Base-by-base conservation (phyloP, 2,113 vertebrate genomes). In the Campylomormyrus tamandua region DNA sequence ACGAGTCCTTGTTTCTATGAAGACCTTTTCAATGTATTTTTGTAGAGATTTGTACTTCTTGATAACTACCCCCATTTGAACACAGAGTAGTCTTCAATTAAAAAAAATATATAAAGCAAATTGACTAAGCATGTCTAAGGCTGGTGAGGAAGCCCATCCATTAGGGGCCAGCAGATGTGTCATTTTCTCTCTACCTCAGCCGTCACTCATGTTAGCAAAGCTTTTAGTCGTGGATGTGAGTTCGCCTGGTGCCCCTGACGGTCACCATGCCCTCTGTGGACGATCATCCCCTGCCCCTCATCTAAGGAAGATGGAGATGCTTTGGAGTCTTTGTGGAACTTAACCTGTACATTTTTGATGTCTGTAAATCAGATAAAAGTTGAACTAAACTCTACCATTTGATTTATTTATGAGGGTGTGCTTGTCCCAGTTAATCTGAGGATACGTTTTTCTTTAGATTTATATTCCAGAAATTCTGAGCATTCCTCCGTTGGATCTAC, bases 21-120 rank as follows among this genome's bases (percentile, higher is more conserved):
- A 80, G 74, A 42, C 35, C 27, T 83, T 83, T 56, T 35, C 49
- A 0, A 24, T 74, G 21, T 27, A 49, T 49, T 87, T 90, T 87
- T 90, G 46, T 87, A 87, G 13, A 66, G 27, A 31, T 90, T 83
- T 88, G 19, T 62, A 85, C 42, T 45, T 85, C 8, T 66, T 31
- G 62, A 70, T 13, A 85, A n/a, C 6, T 45, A 31, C 52, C 35
- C 42, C 24, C 10, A 70, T 80, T 80, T 70, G 66, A n/a, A 50
- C 87, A 19, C 39, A n/a, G 42, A 70, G 27, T 42, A 48, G 56
- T 56, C 39, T 88, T 39, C 35, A 39, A 42, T 39, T 8, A 42
- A 42, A 80, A 21, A 80, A 80, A 39, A 80, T 4, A 7, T 4
- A 11, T 31, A 5, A n/a, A 66, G n/a, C 1, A 13, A 13, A 27